Base-by-base conservation (phyloP, 2,888 invertebrate genomes). In the Folsomia manolachei region DNA sequence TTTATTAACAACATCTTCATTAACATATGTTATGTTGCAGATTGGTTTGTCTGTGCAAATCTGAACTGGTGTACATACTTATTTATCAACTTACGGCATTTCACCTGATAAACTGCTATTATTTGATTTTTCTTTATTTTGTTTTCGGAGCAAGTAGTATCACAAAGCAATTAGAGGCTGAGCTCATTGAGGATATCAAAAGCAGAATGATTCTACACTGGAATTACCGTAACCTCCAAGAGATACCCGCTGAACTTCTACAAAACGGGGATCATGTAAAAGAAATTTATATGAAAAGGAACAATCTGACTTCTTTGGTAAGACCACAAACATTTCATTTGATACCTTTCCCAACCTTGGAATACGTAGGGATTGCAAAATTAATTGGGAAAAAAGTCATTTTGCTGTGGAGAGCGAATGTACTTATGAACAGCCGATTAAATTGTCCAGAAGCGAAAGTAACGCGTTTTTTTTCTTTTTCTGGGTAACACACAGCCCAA, bases 271-370 rank as follows among this genome's bases (percentile, higher is more conserved):
- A 75, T 27, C 81, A 84, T 27, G 79, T 85, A 4, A 78, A 82
- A 72, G 84, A 84, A 67, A 82, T 85, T 56, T 85, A 85, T 78
- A 77, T 85, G 1, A 85, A 85, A 69, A 82, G 83, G 79, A 85
- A 85, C 75, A 80, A 82, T 66, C 77, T 85, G 0, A 80, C 73
- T 4, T 70, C 68, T 62, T 67, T 81, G 77, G 81, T 81, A 70
- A 75, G 74, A 64, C 61, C 39, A 39, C 39, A 39, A 39, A 39
- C 14, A 39, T 14, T 9, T 4, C 14, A 39, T 39, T 4, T 39
- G 14, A 9, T 39, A 9, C 4, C 39, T 39, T 9, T 39, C 7
- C 39, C 39, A 39, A 14, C n/a, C n/a, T n/a, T n/a, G n/a, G n/a
- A n/a, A n/a, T n/a, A n/a, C n/a, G n/a, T n/a, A n/a, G 39, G 14